Percentiles rank a stretch among this genome's conserved stretches.
These are phyloP conservation scores for Calidris pugnax DNA, from an alignment of 2,113 vertebrate genomes.

Conservation along the genomic window DNA sequence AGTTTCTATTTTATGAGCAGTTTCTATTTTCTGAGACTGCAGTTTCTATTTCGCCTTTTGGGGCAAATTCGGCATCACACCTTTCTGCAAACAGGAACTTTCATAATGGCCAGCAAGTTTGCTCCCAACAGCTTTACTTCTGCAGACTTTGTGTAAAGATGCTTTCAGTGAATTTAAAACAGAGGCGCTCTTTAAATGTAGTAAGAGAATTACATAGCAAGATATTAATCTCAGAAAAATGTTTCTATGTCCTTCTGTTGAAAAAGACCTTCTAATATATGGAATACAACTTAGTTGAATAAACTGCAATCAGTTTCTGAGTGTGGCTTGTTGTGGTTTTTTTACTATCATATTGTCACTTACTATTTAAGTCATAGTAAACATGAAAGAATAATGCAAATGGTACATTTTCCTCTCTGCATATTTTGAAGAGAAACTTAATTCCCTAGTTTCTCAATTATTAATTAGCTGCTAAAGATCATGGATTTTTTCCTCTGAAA, in stretches of 20 bases:
- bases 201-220: neutral
- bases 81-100: neutral
- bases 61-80: too few relatives aligned
- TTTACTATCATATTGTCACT: neutral
- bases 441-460: neutral
- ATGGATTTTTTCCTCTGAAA: neutral
- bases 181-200: neutral
- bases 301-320: neutral
- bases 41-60: too few relatives aligned
- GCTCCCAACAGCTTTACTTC: neutral
- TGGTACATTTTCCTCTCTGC: neutral
- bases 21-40: too few relatives aligned
- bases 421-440: neutral
- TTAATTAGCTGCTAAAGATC: neutral
- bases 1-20: too few relatives aligned
- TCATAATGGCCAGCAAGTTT: neutral
- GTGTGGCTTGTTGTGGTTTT: neutral
- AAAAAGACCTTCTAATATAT: neutral
- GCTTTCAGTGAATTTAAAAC: conserved; percentile 5
- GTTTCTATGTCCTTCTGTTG: neutral
- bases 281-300: neutral
- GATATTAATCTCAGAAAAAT: neutral
- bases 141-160: neutral
- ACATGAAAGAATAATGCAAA: conserved; percentile 18
- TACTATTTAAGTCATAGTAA: neutral